Evolutionary conservation across 1,140 invertebrate genomes (phyloP).

Genomic region (Eurosta solidaginis): DNA sequence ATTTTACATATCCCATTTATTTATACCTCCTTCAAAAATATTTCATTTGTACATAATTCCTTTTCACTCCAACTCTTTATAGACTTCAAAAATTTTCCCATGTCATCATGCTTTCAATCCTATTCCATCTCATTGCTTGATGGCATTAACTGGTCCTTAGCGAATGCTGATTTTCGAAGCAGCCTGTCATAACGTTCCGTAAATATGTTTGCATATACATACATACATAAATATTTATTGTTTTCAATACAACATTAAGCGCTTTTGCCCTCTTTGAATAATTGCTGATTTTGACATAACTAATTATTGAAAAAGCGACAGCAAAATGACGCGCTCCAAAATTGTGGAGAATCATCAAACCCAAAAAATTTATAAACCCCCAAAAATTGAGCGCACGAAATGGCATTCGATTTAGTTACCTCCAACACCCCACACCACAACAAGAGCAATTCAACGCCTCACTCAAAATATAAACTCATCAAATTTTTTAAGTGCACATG

Average conservation of each 20-base stretch:
- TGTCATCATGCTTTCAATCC: neutral
- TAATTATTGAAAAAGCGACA: slow-evolving; percentile 45
- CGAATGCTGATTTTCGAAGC: neutral
- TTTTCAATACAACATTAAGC: neutral
- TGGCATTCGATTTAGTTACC: neutral
- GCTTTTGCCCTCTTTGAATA: slow-evolving; percentile 33
- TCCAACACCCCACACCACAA: neutral
- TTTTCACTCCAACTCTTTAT: too few species aligned
- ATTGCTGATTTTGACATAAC: slow-evolving; percentile 50
- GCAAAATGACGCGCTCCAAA: neutral
- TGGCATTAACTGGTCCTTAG: slow-evolving; percentile 15
- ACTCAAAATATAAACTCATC: neutral
- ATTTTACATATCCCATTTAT: too few species aligned
- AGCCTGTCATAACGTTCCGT: neutral
- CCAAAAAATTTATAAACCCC: slow-evolving; percentile 4
- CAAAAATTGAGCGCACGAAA: neutral
- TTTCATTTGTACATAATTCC: too few species aligned
- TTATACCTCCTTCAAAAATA: neutral
- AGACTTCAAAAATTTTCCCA: neutral
- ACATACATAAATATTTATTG: neutral
- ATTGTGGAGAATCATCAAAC: slow-evolving; percentile 2
- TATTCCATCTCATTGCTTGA: neutral
- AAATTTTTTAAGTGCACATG: slow-evolving; percentile 24
- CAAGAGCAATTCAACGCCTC: neutral
- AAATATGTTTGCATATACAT: neutral